Conservation (phyloP, 2,113 vertebrate genomes). For the Labeo catla region DNA sequence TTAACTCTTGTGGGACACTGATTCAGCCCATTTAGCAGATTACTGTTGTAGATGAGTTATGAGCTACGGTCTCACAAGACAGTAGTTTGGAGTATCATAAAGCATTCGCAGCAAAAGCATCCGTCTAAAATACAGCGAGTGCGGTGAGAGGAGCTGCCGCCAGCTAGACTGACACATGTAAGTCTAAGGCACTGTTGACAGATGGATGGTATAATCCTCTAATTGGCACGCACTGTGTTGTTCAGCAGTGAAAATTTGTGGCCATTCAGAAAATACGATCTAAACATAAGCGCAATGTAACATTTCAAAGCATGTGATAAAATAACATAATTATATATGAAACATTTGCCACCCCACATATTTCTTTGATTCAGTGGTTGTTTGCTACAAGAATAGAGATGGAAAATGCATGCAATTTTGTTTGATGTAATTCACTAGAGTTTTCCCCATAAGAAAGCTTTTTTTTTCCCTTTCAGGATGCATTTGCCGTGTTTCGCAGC, state of each 20-base stretch:
- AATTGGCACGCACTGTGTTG: constrained; percentile 43
- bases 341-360: background rate
- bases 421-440: background rate
- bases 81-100: background rate
- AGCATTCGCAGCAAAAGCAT: constrained; percentile 22
- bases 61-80: background rate
- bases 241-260: constrained; percentile 29
- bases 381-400: constrained; percentile 8
- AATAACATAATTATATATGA: constrained; percentile 28
- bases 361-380: constrained; percentile 6
- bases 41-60: background rate
- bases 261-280: constrained; percentile 25
- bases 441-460: background rate
- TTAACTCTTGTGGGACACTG: background rate
- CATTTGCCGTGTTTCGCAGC: background rate
- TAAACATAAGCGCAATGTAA: constrained; percentile 58
- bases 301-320: constrained; percentile 8
- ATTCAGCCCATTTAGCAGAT: constrained; percentile 22
- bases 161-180: constrained; percentile 22
- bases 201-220: constrained; percentile 30
- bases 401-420: background rate
- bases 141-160: background rate
- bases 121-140: background rate
- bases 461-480: background rate
- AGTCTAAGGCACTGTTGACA: constrained; percentile 26